Conservation (phyloP, 2,797 vertebrate genomes). For the Cyprinella venusta region DNA sequence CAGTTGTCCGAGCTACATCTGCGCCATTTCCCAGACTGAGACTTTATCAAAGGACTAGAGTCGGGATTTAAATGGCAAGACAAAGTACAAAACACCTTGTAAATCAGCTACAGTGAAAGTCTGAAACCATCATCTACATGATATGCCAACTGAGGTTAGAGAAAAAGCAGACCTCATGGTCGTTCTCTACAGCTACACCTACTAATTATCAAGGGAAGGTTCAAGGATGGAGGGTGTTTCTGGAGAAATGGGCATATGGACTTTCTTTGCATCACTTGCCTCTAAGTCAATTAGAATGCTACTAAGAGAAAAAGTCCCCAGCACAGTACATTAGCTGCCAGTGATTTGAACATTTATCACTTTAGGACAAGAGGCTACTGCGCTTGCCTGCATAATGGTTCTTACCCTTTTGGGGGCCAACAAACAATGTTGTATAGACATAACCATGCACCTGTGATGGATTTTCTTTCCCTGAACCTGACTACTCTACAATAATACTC, state of each 20-base stretch:
- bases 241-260: conserved; percentile 38
- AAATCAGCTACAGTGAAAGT: conserved; percentile 31
- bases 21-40: not conserved
- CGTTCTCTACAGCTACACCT: conserved; percentile 9
- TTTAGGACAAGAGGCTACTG: conserved; percentile 51
- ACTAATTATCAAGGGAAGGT: conserved; percentile 27
- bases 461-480: no score
- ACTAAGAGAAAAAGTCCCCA: conserved; percentile 40
- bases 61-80: not conserved
- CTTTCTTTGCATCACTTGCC: conserved; percentile 41
- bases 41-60: not conserved
- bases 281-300: conserved; percentile 40
- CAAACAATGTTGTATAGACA: not conserved
- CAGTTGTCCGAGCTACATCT: conserved; percentile 6
- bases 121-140: conserved; percentile 15
- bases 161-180: conserved; percentile 26
- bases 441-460: not conserved
- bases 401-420: conserved; percentile 27
- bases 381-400: conserved; percentile 18
- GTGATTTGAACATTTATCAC: conserved; percentile 58
- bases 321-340: conserved; percentile 56
- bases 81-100: conserved; percentile 18
- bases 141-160: conserved; percentile 25
- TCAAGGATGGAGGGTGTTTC: conserved; percentile 10
- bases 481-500: no score